A percentile compares a stretch with the other conserved stretches of the same genome.
Evolutionary conservation across 1,140 invertebrate species (phyloP).

Genomic region (Goniozus legneri): DNA sequence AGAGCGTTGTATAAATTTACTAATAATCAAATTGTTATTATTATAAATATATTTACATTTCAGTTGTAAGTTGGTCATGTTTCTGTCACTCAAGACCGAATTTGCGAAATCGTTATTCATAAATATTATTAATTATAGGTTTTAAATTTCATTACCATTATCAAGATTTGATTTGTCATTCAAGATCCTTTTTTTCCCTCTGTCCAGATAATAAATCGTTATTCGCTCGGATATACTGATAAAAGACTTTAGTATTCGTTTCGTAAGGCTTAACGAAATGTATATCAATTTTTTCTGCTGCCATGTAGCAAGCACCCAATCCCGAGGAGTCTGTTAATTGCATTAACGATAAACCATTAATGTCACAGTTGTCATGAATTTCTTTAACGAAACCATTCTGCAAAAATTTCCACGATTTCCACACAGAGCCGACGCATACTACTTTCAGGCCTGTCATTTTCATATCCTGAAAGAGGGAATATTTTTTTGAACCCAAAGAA

Average conservation of each 20-base stretch:
- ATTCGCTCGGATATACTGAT: constrained; percentile 48
- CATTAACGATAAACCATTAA: constrained; percentile 64
- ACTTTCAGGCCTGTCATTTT: constrained; percentile 68
- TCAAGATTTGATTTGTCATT: no score
- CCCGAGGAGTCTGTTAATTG: constrained; percentile 64
- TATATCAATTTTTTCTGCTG: constrained; percentile 60
- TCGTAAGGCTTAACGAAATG: constrained; percentile 53
- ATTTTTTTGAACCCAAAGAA: background rate
- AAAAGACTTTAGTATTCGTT: constrained; percentile 55
- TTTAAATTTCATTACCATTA: background rate
- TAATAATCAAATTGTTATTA: background rate
- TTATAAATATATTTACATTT: background rate
- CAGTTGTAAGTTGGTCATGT: background rate
- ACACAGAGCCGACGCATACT: constrained; percentile 93
- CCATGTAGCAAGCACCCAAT: constrained; percentile 73
- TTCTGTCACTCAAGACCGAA: no score
- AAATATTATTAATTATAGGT: no score
- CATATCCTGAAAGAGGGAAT: constrained; percentile 46
- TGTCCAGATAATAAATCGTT: no score
- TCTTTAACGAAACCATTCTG: constrained; percentile 66
- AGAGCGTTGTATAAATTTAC: background rate
- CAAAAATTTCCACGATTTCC: constrained; percentile 86
- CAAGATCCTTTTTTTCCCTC: no score
- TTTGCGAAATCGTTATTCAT: no score
- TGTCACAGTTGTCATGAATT: constrained; percentile 49